Conservation (phyloP, 1,140 invertebrate genomes). For the Bombus sibiricus region DNA sequence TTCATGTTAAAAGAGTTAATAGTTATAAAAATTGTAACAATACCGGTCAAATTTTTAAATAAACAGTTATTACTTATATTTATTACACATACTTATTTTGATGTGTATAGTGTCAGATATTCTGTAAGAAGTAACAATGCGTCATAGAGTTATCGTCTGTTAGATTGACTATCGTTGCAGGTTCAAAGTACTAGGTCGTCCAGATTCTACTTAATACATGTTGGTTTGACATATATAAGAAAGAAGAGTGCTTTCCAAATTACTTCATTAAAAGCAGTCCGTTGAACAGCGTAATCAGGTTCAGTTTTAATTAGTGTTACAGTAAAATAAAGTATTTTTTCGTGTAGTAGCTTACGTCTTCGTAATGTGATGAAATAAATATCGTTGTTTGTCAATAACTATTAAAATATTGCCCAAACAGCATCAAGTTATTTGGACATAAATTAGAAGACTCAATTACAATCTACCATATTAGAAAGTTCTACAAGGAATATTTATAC, state of each 20-base stretch:
- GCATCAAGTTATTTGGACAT: neutral
- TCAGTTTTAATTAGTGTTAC: neutral
- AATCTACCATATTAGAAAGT: neutral
- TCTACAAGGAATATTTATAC: neutral
- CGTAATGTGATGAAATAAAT: neutral
- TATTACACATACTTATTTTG: neutral
- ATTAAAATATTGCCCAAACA: neutral
- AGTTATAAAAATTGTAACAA: no score
- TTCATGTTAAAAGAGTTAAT: no score
- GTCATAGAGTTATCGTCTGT: neutral
- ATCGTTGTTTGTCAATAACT: neutral
- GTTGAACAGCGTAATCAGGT: neutral
- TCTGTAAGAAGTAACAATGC: neutral
- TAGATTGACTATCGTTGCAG: neutral
- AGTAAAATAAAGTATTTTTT: neutral
- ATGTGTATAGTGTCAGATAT: neutral
- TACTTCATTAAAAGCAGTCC: neutral
- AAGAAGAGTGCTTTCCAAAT: neutral
- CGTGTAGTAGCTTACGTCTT: no score
- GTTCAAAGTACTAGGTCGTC: neutral
- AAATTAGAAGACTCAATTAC: neutral
- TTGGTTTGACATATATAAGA: neutral
- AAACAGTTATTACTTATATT: no score
- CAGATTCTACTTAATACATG: neutral
- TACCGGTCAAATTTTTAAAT: no score